A percentile compares a stretch with the other conserved stretches of the same genome.
Conservation (phyloP, 2,113 vertebrate species). For the Cebidichthys violaceus region DNA sequence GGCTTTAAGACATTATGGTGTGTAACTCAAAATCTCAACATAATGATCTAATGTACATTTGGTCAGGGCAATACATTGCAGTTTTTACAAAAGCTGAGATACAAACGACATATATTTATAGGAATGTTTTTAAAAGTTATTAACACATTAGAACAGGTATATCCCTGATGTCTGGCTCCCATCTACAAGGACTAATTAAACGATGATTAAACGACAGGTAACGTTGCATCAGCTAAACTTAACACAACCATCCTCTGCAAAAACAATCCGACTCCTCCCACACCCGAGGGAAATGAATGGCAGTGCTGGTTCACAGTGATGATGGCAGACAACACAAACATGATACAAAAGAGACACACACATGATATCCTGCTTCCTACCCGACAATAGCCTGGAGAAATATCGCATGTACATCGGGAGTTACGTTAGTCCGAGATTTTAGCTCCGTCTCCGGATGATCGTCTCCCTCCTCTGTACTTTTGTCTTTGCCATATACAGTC, state of each 20-base stretch:
- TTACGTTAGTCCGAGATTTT: conserved; percentile 7
- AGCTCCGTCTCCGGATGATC: conserved; percentile 24
- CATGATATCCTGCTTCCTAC: conserved; percentile 62
- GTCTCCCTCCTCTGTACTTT: conserved; percentile 40
- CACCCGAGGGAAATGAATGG: conserved; percentile 10
- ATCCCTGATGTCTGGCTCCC: neutral
- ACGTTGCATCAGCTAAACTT: conserved; percentile 9
- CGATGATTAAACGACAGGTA: neutral
- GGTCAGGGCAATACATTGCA: neutral
- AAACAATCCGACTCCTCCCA: neutral
- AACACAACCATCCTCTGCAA: conserved; percentile 12
- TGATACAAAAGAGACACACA: neutral
- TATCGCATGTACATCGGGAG: conserved; percentile 76
- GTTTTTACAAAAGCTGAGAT: neutral
- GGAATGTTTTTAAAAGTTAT: neutral
- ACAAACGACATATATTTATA: neutral
- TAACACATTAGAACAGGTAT: no score
- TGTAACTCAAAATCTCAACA: no score
- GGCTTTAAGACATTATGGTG: no score
- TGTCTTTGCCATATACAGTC: conserved; percentile 5
- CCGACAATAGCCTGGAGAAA: conserved; percentile 78
- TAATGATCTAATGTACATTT: neutral
- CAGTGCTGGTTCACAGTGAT: neutral
- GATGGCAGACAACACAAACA: neutral
- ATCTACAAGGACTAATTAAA: neutral